Evolutionary conservation across 2,888 invertebrate genomes (phyloP).

Genomic region (Schizaphis graminum): DNA sequence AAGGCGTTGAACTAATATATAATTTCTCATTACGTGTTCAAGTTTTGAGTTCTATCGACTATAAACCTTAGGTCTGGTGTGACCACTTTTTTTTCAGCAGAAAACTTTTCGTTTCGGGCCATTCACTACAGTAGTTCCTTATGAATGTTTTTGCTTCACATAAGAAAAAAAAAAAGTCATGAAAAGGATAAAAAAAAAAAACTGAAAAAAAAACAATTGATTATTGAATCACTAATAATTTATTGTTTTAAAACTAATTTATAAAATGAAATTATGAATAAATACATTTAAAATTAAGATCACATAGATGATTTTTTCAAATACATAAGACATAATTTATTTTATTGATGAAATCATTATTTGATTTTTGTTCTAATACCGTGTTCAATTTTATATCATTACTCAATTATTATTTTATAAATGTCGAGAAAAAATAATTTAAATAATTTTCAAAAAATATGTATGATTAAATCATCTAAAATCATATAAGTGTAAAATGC

Average conservation of each 20-base stretch:
- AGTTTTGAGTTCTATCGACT: constrained; percentile 53
- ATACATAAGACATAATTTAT: neutral
- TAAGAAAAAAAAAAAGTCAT: neutral
- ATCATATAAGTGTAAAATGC: neutral
- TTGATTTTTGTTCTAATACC: neutral
- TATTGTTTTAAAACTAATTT: neutral
- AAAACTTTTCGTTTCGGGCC: constrained; percentile 55
- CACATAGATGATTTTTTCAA: neutral
- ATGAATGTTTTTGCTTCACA: constrained; percentile 24
- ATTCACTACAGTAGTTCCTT: constrained; percentile 45
- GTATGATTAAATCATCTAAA: neutral
- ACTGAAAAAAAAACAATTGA: neutral
- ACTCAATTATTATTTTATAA: neutral
- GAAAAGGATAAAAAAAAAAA: neutral
- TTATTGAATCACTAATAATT: neutral
- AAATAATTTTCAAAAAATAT: no score
- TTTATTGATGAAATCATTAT: neutral
- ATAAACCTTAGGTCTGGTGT: constrained; percentile 11
- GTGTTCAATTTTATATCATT: neutral
- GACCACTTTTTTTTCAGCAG: neutral
- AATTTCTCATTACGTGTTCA: constrained; percentile 39
- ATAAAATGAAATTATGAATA: neutral
- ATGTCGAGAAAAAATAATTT: neutral
- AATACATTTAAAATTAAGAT: neutral
- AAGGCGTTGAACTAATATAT: constrained; percentile 33